Evolutionary conservation across 2,113 vertebrate species (phyloP).

Genomic region (Ceyx cyanopectus): DNA sequence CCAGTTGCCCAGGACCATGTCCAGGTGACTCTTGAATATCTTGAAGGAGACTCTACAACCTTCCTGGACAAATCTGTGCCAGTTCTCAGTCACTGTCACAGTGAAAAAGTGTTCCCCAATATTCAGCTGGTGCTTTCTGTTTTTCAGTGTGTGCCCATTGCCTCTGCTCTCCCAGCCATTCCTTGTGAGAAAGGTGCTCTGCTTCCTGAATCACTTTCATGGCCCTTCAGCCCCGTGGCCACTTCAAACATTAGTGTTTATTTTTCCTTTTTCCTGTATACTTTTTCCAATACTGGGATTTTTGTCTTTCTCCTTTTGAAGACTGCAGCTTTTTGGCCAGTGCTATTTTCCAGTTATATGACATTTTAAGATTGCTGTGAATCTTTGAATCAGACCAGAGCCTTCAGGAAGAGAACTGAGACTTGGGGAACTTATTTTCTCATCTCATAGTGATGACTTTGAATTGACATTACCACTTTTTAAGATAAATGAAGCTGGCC

Average conservation of each 20-base stretch:
- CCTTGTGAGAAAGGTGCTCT: background rate
- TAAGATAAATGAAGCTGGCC: background rate
- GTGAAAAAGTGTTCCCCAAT: no score
- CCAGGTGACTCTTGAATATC: no score
- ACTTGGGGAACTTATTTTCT: background rate
- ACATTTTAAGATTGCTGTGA: constrained; percentile 7
- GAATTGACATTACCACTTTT: background rate
- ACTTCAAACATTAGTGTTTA: background rate
- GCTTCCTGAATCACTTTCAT: background rate
- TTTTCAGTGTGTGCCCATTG: no score
- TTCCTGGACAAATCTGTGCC: no score
- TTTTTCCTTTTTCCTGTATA: background rate
- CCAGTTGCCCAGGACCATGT: no score
- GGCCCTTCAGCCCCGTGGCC: background rate
- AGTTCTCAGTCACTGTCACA: no score
- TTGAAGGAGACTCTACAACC: no score
- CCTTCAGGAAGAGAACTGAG: constrained; percentile 8
- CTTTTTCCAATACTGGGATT: background rate
- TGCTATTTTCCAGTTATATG: background rate
- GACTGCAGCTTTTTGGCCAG: background rate
- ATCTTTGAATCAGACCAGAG: background rate
- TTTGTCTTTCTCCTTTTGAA: background rate
- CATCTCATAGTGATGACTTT: background rate
- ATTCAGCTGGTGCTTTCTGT: no score
- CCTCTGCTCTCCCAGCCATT: background rate